Conservation (phyloP, 2,113 vertebrate species). For the Montifringilla adamsi region DNA sequence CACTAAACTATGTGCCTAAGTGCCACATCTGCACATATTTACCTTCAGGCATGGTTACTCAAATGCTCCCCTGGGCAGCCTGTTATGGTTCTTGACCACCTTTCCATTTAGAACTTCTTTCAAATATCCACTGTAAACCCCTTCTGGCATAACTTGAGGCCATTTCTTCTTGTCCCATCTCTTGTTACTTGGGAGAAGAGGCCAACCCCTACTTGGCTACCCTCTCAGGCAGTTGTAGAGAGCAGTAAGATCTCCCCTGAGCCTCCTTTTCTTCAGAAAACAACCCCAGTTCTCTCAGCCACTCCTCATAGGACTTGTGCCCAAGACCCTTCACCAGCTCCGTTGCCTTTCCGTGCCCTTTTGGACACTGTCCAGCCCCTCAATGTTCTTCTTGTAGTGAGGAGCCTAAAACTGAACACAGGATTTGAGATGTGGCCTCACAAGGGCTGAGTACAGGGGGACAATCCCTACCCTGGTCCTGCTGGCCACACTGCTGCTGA, state of each 20-base stretch:
- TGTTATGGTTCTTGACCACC: not conserved
- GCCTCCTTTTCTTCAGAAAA: not conserved
- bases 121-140: not conserved
- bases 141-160: not conserved
- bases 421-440: not conserved
- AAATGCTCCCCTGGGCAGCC: not conserved
- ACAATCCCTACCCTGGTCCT: not conserved
- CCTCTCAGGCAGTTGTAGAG: not conserved
- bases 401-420: not conserved
- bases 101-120: not conserved
- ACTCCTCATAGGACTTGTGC: no score
- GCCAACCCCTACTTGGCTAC: not conserved
- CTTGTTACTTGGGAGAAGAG: not conserved
- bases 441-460: not conserved
- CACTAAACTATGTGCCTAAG: not conserved
- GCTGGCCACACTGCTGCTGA: not conserved
- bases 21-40: not conserved
- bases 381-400: not conserved
- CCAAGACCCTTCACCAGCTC: not conserved
- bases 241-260: not conserved
- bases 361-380: fast-evolving
- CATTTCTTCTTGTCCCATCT: not conserved
- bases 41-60: not conserved
- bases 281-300: not conserved
- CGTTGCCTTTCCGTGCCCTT: not conserved